Conservation (phyloP, 1,140 invertebrate species). For the Dinoponera quadriceps region DNA sequence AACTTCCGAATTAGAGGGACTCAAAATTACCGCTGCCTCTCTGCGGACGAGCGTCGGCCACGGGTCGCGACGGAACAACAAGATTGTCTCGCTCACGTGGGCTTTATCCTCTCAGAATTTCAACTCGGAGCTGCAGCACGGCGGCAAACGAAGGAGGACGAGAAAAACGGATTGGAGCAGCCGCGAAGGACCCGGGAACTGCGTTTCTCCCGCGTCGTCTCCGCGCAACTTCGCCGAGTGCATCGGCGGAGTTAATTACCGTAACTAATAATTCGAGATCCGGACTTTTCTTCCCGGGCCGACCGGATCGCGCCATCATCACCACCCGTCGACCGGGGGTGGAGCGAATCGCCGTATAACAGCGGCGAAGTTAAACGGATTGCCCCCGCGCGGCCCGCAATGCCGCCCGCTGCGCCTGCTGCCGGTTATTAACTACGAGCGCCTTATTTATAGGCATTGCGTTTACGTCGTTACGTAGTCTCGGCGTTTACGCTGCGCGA, state of each 20-base stretch:
- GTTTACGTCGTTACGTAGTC: constrained; percentile 70
- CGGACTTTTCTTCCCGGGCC: constrained; percentile 9
- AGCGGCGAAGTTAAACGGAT: constrained; percentile 54
- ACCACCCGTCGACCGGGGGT: constrained; percentile 5
- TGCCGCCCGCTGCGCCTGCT: constrained; percentile 40
- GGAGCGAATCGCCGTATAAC: constrained; percentile 29
- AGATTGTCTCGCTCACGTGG: constrained; percentile 8
- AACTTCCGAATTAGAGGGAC: constrained; percentile 10
- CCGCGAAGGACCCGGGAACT: background rate
- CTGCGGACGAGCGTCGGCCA: background rate
- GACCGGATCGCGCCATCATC: background rate
- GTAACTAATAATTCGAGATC: constrained; percentile 56
- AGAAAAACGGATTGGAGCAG: background rate
- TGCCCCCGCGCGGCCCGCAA: constrained; percentile 19
- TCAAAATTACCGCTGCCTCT: constrained; percentile 9
- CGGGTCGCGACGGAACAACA: constrained; percentile 1
- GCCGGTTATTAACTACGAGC: constrained; percentile 48
- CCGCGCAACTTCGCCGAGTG: background rate
- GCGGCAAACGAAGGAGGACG: constrained; percentile 17
- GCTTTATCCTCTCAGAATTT: constrained; percentile 23
- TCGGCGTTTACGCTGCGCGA: constrained; percentile 67
- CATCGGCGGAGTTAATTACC: constrained; percentile 45
- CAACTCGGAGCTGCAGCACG: constrained; percentile 8
- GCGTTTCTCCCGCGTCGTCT: background rate
- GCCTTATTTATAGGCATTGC: constrained; percentile 68